Evolutionary conservation across 2,797 vertebrate genomes (phyloP).

Genomic region (Ctenochaetus hawaiiensis): DNA sequence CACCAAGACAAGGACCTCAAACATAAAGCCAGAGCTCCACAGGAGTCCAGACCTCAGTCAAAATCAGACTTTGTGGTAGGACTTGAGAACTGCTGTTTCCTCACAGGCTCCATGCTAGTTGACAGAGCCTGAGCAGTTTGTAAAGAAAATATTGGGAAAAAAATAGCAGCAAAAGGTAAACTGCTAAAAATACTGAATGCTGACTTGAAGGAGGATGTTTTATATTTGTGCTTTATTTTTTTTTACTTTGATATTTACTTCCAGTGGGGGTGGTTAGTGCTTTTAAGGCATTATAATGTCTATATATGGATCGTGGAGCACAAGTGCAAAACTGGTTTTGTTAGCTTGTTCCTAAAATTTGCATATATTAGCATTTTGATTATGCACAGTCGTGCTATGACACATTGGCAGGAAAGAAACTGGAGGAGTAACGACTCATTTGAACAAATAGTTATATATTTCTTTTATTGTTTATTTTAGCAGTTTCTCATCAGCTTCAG

Average conservation of each 20-base stretch:
- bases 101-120: conserved; percentile 13
- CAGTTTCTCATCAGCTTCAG: conserved; percentile 32
- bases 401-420: conserved; percentile 7
- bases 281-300: conserved; percentile 12
- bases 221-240: conserved; percentile 8
- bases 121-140: conserved; percentile 37
- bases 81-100: conserved; percentile 22
- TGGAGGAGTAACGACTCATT: conserved; percentile 31
- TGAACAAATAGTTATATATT: conserved; percentile 44
- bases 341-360: conserved; percentile 43
- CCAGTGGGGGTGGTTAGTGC: background rate
- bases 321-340: conserved; percentile 18
- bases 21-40: conserved; percentile 28
- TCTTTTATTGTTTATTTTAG: conserved; percentile 31
- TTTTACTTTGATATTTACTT: conserved; percentile 6
- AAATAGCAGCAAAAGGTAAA: background rate
- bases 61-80: conserved; percentile 26
- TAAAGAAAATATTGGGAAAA: background rate
- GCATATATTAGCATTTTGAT: conserved; percentile 55
- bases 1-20: conserved; percentile 22
- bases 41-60: conserved; percentile 40
- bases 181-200: conserved; percentile 4
- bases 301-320: conserved; percentile 21
- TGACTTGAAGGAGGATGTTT: conserved; percentile 19
- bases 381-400: conserved; percentile 44